These are phyloP conservation scores for Tachuris rubrigastra DNA, from an alignment of 2,113 vertebrate species.

Conservation along the genomic window DNA sequence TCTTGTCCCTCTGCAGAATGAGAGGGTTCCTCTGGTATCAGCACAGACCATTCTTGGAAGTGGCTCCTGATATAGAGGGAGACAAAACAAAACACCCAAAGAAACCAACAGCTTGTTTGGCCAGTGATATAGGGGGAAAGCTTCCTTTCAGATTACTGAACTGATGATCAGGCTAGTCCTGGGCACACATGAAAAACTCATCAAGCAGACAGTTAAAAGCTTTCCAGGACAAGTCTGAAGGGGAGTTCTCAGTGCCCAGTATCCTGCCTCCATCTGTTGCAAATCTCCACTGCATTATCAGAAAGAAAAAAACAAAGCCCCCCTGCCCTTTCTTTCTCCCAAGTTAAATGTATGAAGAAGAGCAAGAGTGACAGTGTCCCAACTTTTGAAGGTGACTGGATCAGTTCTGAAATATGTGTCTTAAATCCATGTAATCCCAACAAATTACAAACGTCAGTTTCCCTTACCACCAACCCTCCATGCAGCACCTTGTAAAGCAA, in stretches of 20 bases:
- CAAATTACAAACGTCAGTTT: not conserved
- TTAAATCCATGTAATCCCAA: not conserved
- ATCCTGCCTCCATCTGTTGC: not conserved
- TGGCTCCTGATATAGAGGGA: not conserved
- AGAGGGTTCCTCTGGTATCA: not conserved
- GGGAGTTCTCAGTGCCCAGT: not conserved
- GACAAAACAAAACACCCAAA: not conserved
- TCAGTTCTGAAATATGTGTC: not conserved
- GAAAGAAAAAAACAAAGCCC: not conserved
- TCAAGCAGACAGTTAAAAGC: not conserved
- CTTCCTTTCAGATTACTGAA: not conserved
- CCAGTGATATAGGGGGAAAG: not conserved
- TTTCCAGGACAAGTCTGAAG: not conserved
- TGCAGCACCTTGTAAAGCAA: not conserved
- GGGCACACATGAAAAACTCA: not conserved
- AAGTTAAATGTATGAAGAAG: not conserved
- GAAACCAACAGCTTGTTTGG: not conserved
- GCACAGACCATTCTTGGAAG: not conserved
- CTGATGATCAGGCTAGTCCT: not conserved
- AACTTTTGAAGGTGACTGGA: not conserved
- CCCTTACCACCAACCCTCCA: not conserved
- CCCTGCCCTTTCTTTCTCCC: not conserved
- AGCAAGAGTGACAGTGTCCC: not conserved
- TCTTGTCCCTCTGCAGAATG: not conserved
- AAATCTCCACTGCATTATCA: not conserved